These are phyloP conservation scores for Eristalis tenax DNA, from an alignment of 2,888 invertebrate genomes.

Conservation along the genomic window DNA sequence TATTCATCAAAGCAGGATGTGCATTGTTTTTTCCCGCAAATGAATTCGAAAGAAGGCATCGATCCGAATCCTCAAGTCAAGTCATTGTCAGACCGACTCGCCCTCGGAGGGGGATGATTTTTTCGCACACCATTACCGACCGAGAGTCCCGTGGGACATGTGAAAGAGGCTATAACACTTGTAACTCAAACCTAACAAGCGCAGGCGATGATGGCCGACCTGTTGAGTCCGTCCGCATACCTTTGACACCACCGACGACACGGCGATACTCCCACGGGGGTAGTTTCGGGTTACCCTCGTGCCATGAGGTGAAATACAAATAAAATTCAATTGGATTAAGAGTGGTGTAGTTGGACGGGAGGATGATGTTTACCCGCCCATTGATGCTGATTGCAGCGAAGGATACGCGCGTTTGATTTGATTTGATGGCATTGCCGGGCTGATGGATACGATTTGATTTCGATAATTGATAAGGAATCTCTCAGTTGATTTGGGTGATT, in stretches of 20 bases:
- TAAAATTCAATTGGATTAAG: constrained; percentile 72
- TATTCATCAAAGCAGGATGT: constrained; percentile 33
- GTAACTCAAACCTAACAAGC: constrained; percentile 68
- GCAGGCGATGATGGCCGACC: constrained; percentile 46
- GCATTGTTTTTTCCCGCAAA: constrained; percentile 38
- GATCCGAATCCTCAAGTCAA: constrained; percentile 28
- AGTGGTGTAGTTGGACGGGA: constrained; percentile 11
- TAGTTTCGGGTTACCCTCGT: constrained; percentile 53
- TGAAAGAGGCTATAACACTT: constrained; percentile 57
- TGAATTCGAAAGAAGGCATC: constrained; percentile 23
- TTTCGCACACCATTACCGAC: constrained; percentile 40
- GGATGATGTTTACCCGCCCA: constrained; percentile 52
- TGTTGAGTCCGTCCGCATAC: constrained; percentile 57
- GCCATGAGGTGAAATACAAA: constrained; percentile 65
- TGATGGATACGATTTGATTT: constrained; percentile 52
- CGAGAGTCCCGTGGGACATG: constrained; percentile 55
- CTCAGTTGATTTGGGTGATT: neutral
- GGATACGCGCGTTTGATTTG: constrained; percentile 44
- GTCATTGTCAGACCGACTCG: constrained; percentile 39
- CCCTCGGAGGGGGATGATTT: neutral
- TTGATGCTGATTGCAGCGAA: constrained; percentile 65
- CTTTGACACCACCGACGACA: constrained; percentile 32
- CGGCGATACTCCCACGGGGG: constrained; percentile 64
- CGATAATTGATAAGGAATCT: constrained; percentile 41
- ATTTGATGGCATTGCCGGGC: constrained; percentile 31